phyloP scores from a whole-genome alignment of 2,797 vertebrate species.

The Orientallactaga sibirica region DNA sequence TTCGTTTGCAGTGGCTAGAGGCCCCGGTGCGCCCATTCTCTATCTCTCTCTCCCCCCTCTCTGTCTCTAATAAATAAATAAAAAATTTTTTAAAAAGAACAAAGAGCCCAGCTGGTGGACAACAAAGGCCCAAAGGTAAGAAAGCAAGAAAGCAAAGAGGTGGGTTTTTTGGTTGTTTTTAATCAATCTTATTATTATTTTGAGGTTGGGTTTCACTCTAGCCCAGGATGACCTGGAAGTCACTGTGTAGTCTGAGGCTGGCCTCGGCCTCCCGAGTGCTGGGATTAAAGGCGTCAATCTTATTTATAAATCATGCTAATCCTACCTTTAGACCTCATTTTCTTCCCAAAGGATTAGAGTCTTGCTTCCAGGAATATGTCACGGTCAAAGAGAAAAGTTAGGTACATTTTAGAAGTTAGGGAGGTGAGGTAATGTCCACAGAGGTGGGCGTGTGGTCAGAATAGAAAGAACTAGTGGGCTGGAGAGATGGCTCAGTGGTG shows the following conservation, averaged over 20 bases:
- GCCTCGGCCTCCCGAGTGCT: no score
- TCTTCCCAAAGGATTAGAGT: slow-evolving; percentile 44
- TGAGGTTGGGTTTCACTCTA: no score
- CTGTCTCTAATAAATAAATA: no score
- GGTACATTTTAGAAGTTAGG: background rate
- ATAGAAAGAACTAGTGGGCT: background rate
- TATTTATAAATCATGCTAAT: background rate
- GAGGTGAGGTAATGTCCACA: background rate
- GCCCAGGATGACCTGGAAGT: no score
- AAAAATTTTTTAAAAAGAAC: no score
- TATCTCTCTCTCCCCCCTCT: no score
- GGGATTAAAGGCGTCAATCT: background rate
- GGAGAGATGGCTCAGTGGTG: no score
- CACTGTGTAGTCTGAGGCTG: no score
- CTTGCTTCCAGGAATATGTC: background rate
- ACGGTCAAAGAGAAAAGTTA: background rate
- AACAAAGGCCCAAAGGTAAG: background rate
- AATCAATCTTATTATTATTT: no score
- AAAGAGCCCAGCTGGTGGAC: background rate
- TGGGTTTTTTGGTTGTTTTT: background rate
- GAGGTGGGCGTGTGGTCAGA: background rate
- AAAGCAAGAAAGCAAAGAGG: background rate
- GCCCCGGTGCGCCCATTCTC: no score
- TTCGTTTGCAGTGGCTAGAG: no score
- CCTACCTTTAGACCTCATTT: background rate